These are phyloP conservation scores for Vulpes lagopus DNA, from an alignment of 2,113 vertebrate species.

Conservation along the genomic window DNA sequence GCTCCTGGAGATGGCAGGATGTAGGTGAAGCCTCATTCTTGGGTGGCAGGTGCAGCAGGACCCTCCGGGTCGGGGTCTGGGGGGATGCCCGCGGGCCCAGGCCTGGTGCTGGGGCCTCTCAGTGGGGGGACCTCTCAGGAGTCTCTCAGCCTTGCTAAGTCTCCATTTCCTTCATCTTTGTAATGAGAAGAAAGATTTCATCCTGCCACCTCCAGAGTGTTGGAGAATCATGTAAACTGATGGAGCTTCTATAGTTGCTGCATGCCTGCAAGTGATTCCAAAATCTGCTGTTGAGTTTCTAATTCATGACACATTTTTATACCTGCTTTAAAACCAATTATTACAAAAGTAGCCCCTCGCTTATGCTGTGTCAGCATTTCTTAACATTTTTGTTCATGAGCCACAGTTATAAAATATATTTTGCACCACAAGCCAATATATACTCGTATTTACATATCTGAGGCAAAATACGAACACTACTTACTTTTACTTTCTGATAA, in stretches of 20 bases:
- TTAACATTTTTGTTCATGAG: not conserved
- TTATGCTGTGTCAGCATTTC: not conserved
- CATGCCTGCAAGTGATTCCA: not conserved
- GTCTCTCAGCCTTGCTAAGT: not conserved
- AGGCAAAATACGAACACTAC: not conserved
- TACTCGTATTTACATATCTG: not conserved
- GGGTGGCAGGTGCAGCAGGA: not conserved
- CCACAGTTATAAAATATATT: not conserved
- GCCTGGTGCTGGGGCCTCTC: not conserved
- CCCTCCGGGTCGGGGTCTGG: not conserved
- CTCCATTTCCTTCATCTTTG: not conserved
- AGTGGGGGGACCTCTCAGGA: not conserved
- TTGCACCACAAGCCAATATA: not conserved
- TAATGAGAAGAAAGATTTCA: not conserved
- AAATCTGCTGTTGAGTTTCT: not conserved
- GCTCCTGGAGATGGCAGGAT: accelerated
- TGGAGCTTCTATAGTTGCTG: not conserved
- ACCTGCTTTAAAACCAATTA: not conserved
- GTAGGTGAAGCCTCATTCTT: accelerated
- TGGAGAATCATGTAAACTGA: too few species aligned
- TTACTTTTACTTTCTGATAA: not conserved
- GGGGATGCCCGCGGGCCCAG: accelerated
- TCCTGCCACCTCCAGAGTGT: not conserved
- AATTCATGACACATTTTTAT: not conserved
- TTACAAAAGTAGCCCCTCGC: not conserved